Base-by-base conservation (phyloP, 2,797 vertebrate species). In the Hafferia zeledoni region DNA sequence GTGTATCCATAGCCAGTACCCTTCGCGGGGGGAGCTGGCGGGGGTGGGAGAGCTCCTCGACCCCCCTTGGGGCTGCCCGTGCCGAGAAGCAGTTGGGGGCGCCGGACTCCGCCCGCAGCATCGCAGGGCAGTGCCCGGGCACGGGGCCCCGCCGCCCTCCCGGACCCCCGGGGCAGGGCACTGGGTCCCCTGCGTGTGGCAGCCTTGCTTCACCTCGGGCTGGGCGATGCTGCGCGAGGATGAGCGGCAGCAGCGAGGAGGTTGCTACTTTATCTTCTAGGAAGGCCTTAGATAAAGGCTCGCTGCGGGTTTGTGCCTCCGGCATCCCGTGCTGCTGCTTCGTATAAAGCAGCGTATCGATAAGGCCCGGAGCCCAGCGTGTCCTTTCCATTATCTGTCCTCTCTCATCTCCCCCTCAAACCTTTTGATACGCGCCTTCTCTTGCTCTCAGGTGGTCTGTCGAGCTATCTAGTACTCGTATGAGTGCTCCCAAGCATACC, bases 1-100 rank as follows among this genome's bases (percentile, higher is more conserved):
- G 19, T 30, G n/a, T 23, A 1, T 39, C 63, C 55, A 0, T 1
- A 18, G 18, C 28, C 8, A 3, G 30, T 20, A 27, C 30, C 10
- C 43, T 23, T 25, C 8, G 5, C 17, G 11, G 20, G 10, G 47
- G 35, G 63, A 41, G 19, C 31, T 60, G 37, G 43, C 2, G 35
- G 11, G 28, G 7, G 13, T 49, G 64, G n/a, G 30, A 11, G 79
- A 44, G 11, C 50, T 71, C 35, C 22, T 35, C 19, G 20, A 10
- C 9, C 5, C 3, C 3, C 17, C 7, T 10, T 10, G 80, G 59
- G 43, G 56, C n/a, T 53, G 56, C 60, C 64, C 22, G 1, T 18
- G 9, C 7, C 12, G 10, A 10, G 55, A 25, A 59, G 31, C 68
- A 11, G 53, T 19, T 28, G 33, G 57, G 89, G 33, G 9, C 28